phyloP scores from a whole-genome alignment of 2,113 vertebrate genomes.

The Mustela nigripes region DNA sequence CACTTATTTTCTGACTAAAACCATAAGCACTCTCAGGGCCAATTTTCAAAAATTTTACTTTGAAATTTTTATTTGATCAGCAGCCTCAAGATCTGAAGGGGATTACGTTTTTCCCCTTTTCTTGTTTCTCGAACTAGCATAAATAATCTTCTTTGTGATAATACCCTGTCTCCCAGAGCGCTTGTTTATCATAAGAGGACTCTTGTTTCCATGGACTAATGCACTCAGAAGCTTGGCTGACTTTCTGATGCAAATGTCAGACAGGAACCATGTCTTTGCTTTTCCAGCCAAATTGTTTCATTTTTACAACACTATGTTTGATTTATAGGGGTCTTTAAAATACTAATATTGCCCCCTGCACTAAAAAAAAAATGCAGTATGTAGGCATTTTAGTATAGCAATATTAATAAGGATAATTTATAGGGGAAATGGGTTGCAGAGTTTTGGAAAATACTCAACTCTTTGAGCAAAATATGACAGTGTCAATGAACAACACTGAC shows the following conservation, averaged over 20 bases:
- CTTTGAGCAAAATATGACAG: conserved; percentile 68
- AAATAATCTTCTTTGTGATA: conserved; percentile 89
- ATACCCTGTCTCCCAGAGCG: conserved; percentile 85
- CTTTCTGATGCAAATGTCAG: conserved; percentile 87
- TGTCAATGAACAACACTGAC: conserved; percentile 56
- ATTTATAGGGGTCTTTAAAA: conserved; percentile 82
- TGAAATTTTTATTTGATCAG: conserved; percentile 88
- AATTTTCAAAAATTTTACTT: conserved; percentile 84
- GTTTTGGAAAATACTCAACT: conserved; percentile 76
- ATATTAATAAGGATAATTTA: conserved; percentile 82
- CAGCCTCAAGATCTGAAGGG: conserved; percentile 86
- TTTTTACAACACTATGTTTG: conserved; percentile 83
- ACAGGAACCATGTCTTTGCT: conserved; percentile 79
- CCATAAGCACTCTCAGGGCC: conserved; percentile 75
- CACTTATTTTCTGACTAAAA: conserved; percentile 69
- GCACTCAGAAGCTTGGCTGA: conserved; percentile 83
- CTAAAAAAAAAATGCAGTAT: conserved; percentile 72
- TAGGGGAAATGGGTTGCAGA: conserved; percentile 71
- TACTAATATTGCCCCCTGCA: conserved; percentile 77
- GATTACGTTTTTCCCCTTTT: conserved; percentile 80
- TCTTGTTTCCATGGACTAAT: conserved; percentile 81
- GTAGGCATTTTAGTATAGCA: conserved; percentile 71
- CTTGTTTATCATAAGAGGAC: conserved; percentile 86
- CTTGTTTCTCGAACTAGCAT: conserved; percentile 85
- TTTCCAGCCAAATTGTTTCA: conserved; percentile 84